These are phyloP conservation scores for Epicauta chinensis DNA, from an alignment of 1,140 invertebrate genomes.

Conservation along the genomic window DNA sequence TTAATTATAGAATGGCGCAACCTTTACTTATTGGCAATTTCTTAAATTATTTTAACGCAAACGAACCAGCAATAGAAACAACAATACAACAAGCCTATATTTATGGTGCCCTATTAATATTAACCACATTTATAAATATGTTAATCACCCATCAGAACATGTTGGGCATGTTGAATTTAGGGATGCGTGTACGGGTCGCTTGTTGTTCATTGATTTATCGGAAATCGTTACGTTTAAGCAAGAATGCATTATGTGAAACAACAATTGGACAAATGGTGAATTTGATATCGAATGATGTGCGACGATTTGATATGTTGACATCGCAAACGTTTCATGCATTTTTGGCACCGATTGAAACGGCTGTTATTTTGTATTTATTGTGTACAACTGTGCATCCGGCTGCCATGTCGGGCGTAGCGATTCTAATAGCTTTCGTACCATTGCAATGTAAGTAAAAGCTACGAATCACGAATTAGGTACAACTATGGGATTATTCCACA, in stretches of 20 bases:
- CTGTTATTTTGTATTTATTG: slow-evolving; percentile 66
- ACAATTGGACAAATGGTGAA: slow-evolving; percentile 78
- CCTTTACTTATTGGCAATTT: slow-evolving; percentile 18
- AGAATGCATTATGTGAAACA: slow-evolving; percentile 64
- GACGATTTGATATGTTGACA: slow-evolving; percentile 59
- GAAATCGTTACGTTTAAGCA: slow-evolving; percentile 66
- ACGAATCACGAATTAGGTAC: too few relatives aligned
- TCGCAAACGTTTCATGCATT: slow-evolving; percentile 71
- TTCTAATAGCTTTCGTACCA: slow-evolving; percentile 75
- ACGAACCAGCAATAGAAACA: slow-evolving; percentile 5
- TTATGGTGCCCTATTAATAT: slow-evolving; percentile 59
- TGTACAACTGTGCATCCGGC: slow-evolving; percentile 65
- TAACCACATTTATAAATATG: slow-evolving; percentile 61
- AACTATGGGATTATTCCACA: too few relatives aligned
- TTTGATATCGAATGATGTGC: slow-evolving; percentile 73
- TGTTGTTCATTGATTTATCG: slow-evolving; percentile 76
- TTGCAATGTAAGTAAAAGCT: slow-evolving; percentile 57
- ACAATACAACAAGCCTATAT: slow-evolving; percentile 50
- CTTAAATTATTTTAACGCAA: slow-evolving; percentile 11
- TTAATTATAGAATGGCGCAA: slow-evolving; percentile 13
- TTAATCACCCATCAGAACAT: slow-evolving; percentile 72
- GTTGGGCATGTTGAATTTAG: slow-evolving; percentile 65
- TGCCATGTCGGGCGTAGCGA: slow-evolving; percentile 67
- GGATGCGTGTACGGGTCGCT: slow-evolving; percentile 75
- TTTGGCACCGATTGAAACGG: slow-evolving; percentile 67